Evolutionary conservation across 2,888 invertebrate species (phyloP), one percentile per base, ranked within the genome.

Genomic region (Lasius fuliginosus): DNA sequence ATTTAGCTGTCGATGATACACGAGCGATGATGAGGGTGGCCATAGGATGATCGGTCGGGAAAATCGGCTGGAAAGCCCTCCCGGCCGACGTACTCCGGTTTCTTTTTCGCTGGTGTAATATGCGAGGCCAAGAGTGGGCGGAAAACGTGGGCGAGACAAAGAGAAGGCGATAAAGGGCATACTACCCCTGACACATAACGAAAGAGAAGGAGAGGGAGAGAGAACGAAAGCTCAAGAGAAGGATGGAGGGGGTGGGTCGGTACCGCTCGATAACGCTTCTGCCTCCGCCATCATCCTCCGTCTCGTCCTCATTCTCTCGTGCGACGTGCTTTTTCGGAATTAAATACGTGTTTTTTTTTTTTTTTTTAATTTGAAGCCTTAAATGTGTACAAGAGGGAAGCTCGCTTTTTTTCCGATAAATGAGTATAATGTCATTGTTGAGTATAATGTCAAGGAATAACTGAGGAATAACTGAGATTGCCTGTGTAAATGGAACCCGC

Each of bases 181-280:
- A 33, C 11, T 33, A 68, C 49, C 40, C 53, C 18, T 42, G 56
- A 53, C 73, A 53, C n/a, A 53, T 53, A 68, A 42, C 76, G 46
- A 79, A 58, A 68, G 74, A 82, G 75, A 76, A 71, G 18, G 49
- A 15, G 67, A 79, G 68, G 15, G 58, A 77, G 58, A 65, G 42
- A 62, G 75, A 49, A 30, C 69, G 73, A 67, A 36, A 60, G 84
- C 62, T 73, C 69, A 56, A 64, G 62, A 77, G 79, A 82, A 53
- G 77, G 60, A 83, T 74, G 64, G 79, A 87, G 88, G 77, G 86
- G 84, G 84, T 84, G 86, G 87, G 87, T 88, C 86, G 79, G 87
- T 77, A 87, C 82, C 93, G 93, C 92, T 93, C 93, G 92, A 93
- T 93, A 93, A 92, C 89, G 91, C 90, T 87, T 83, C 86, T 85